Conservation (phyloP, 2,888 invertebrate species). For the Eilema caniola region DNA sequence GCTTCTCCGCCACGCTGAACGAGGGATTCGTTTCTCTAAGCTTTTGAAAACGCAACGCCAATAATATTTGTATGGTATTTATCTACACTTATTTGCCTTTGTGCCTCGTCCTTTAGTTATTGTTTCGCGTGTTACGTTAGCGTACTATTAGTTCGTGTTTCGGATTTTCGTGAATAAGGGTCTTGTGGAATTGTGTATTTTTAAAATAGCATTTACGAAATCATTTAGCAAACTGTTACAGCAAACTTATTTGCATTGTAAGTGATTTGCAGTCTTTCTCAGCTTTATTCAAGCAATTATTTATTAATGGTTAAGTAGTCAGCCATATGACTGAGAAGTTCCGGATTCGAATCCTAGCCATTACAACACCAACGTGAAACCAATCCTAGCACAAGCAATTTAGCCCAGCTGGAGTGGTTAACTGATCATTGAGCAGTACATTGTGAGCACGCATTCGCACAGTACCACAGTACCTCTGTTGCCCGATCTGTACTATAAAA, state of each 20-base stretch:
- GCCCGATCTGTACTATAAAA: too few relatives aligned
- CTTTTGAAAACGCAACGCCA: conserved; percentile 44
- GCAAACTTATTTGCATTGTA: not conserved
- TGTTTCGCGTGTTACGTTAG: conserved; percentile 39
- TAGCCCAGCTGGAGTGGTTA: too few relatives aligned
- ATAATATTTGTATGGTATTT: conserved; percentile 32
- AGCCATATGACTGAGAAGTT: too few relatives aligned
- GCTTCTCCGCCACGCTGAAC: conserved; percentile 41
- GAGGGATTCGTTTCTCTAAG: conserved; percentile 31
- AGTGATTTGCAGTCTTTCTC: not conserved
- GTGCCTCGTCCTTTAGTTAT: conserved; percentile 40
- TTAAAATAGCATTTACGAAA: not conserved
- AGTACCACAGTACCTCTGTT: too few relatives aligned
- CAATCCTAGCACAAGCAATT: too few relatives aligned
- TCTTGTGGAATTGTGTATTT: not conserved
- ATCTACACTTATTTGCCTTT: conserved; percentile 37
- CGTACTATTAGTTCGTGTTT: conserved; percentile 25
- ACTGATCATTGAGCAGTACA: too few relatives aligned
- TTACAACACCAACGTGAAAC: too few relatives aligned
- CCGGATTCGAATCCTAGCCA: too few relatives aligned
- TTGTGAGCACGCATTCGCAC: too few relatives aligned
- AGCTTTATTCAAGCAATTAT: too few relatives aligned
- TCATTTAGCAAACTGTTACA: not conserved
- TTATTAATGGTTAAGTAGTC: too few relatives aligned
- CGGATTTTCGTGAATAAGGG: not conserved